Percentiles rank a stretch among this genome's conserved stretches.
Evolutionary conservation across 2,113 vertebrate species (phyloP).

Genomic region (Stomatorhinus ivindoensis): DNA sequence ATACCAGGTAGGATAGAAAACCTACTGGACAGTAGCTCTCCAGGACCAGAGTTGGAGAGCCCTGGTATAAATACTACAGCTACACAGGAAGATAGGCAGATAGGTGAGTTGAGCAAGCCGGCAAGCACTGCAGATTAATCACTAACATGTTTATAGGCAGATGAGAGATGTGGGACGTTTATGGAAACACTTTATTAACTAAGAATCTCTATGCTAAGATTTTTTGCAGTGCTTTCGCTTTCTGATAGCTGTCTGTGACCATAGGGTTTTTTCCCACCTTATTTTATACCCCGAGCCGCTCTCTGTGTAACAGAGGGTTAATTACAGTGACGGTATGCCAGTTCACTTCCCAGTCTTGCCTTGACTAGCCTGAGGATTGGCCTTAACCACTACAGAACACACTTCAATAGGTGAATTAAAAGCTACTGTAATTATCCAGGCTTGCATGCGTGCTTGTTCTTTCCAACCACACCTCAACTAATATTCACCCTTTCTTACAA

Average conservation of each 20-base stretch:
- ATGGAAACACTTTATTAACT: neutral
- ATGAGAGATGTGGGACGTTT: neutral
- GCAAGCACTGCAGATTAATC: neutral
- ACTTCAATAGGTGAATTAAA: neutral
- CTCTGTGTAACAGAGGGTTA: neutral
- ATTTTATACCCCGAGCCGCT: neutral
- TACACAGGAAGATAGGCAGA: neutral
- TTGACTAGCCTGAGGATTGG: neutral
- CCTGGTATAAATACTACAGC: neutral
- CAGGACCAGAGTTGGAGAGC: no score
- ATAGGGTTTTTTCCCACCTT: neutral
- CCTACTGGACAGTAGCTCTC: no score
- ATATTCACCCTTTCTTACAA: neutral
- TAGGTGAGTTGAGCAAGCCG: neutral
- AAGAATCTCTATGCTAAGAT: neutral
- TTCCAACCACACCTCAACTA: neutral
- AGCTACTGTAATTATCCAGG: neutral
- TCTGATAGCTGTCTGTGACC: neutral
- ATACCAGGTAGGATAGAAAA: no score
- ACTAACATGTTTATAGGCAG: neutral
- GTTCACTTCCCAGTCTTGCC: neutral
- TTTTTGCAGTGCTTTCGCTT: neutral
- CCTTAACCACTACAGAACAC: neutral
- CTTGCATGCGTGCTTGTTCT: no score
- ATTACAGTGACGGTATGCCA: neutral